Conservation (phyloP, 2,797 vertebrate species). For the Cephalopachus bancanus region DNA sequence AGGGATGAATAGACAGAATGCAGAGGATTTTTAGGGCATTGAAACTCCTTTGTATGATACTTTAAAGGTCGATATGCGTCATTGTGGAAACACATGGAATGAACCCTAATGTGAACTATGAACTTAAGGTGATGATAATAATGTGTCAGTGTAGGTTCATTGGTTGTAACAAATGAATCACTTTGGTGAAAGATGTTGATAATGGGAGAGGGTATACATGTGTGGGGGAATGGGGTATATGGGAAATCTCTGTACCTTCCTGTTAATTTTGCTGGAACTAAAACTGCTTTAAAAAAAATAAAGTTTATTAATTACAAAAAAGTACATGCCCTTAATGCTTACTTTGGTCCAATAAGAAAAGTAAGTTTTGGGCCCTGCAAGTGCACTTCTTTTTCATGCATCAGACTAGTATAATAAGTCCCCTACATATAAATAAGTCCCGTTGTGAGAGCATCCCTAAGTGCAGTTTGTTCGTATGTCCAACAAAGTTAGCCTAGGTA, state of each 20-base stretch:
- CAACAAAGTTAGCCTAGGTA: no score
- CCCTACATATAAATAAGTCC: no score
- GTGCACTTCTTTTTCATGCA: neutral
- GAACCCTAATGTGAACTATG: neutral
- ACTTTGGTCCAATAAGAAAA: neutral
- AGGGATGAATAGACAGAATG: neutral
- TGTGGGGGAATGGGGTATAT: accelerated
- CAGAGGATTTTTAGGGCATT: neutral
- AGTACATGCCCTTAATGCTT: neutral
- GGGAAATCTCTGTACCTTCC: neutral
- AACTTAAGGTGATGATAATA: neutral
- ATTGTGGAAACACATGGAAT: neutral
- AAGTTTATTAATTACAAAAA: neutral
- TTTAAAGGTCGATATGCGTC: neutral
- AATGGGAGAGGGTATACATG: neutral
- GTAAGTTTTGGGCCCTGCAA: neutral
- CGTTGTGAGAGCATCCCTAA: no score
- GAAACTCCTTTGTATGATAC: no score
- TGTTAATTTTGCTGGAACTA: neutral
- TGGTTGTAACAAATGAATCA: neutral
- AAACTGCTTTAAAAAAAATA: neutral
- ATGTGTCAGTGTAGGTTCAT: neutral
- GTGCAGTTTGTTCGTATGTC: no score
- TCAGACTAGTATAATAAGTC: neutral
- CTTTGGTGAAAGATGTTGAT: neutral